These are phyloP conservation scores for Hydrozoanthus gracilis DNA, from an alignment of 92 coral and sea anemone genomes.

Conservation along the genomic window DNA sequence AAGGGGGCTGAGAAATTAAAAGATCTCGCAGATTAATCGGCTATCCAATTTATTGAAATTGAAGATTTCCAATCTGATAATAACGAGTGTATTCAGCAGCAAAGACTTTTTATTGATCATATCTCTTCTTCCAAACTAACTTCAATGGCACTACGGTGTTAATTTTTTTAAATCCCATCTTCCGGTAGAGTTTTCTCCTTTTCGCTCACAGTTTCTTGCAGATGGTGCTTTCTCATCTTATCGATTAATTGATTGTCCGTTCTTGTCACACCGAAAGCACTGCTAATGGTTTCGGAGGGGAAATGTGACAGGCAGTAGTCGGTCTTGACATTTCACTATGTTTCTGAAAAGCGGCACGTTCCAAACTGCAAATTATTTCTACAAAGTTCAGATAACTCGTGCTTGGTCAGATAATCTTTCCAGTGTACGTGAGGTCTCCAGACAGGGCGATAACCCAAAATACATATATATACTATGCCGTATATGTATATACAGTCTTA, in stretches of 20 bases:
- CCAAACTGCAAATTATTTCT: background rate
- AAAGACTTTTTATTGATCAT: background rate
- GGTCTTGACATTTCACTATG: background rate
- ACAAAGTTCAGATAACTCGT: background rate
- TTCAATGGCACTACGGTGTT: too few species aligned
- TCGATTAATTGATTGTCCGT: background rate
- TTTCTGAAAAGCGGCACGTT: background rate
- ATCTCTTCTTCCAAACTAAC: background rate
- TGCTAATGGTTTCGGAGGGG: conserved; percentile 12
- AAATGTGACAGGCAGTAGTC: conserved; percentile 11
- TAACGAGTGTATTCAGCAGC: background rate
- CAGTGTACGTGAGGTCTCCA: conserved; percentile 1
- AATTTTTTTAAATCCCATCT: background rate
- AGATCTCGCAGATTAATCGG: conserved; percentile 26
- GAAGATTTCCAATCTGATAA: background rate
- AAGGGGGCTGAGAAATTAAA: background rate
- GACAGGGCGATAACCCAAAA: background rate
- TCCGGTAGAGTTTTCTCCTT: background rate
- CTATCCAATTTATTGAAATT: conserved; percentile 1
- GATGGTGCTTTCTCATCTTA: conserved; percentile 18
- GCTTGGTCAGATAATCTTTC: background rate
- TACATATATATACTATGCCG: too few species aligned
- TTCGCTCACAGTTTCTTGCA: background rate
- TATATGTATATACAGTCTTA: too few species aligned
- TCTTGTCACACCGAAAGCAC: conserved; percentile 17